These are phyloP conservation scores for Dicyrtoma fusca DNA, from an alignment of 2,888 invertebrate genomes.

Conservation along the genomic window DNA sequence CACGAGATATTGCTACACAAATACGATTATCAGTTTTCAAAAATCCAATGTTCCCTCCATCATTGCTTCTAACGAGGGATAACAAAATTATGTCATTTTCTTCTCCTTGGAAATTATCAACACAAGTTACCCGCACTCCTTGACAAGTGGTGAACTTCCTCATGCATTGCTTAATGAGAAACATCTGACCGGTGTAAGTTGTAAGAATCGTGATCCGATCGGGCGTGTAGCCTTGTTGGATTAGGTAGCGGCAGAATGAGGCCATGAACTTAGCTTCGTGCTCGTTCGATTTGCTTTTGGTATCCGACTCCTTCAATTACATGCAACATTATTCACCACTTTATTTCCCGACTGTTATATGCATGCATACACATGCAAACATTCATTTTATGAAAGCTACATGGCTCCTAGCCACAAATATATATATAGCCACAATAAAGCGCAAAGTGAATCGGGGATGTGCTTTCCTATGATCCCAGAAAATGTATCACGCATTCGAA, in stretches of 20 bases:
- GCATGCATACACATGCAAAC: too few species aligned
- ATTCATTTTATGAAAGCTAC: too few species aligned
- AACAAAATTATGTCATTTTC: slow-evolving; percentile 78
- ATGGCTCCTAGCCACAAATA: too few species aligned
- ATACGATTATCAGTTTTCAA: slow-evolving; percentile 71
- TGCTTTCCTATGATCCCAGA: too few species aligned
- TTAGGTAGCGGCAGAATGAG: slow-evolving; percentile 67
- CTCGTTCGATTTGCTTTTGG: slow-evolving; percentile 67
- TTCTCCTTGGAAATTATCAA: slow-evolving; percentile 82
- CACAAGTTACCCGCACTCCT: slow-evolving; percentile 68
- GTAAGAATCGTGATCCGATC: slow-evolving; percentile 74
- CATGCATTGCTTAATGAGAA: slow-evolving; percentile 64
- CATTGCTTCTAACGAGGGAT: slow-evolving; percentile 77
- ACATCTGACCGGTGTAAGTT: slow-evolving; percentile 73
- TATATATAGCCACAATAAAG: too few species aligned
- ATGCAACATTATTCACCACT: too few species aligned
- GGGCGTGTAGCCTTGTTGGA: slow-evolving; percentile 66
- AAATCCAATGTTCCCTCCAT: slow-evolving; percentile 71
- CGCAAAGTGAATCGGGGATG: too few species aligned
- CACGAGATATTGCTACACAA: slow-evolving; percentile 78
- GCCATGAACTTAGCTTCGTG: slow-evolving; percentile 70
- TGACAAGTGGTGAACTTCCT: slow-evolving; percentile 58
- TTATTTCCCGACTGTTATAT: too few species aligned
- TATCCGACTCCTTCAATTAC: slow-evolving; percentile 61
- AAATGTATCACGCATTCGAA: too few species aligned